phyloP scores from a whole-genome alignment of 1,140 invertebrate genomes.

The Trachymyrmex cornetzi region DNA sequence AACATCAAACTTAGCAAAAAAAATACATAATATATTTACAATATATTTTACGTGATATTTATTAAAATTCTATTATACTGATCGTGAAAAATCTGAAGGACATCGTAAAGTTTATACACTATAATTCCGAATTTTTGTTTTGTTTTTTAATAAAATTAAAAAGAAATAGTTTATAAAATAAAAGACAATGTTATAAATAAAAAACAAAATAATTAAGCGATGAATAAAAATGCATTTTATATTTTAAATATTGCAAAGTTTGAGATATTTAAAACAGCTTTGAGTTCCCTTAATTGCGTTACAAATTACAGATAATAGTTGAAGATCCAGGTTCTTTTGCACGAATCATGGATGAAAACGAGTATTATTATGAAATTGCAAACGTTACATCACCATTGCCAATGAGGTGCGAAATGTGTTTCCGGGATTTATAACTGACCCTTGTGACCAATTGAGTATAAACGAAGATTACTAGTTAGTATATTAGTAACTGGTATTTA shows the following conservation, averaged over 20 bases:
- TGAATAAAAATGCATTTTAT: background rate
- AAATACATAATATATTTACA: background rate
- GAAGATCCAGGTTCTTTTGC: conserved; percentile 15
- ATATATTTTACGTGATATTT: no score
- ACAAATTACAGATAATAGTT: conserved; percentile 10
- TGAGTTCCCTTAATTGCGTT: background rate
- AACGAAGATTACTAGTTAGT: conserved; percentile 46
- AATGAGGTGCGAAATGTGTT: conserved; percentile 60
- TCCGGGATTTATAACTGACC: conserved; percentile 58
- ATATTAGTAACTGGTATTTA: conserved; percentile 40
- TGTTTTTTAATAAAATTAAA: conserved; percentile 2
- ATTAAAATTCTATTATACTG: background rate
- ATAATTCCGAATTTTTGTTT: background rate
- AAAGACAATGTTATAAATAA: background rate
- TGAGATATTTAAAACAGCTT: background rate
- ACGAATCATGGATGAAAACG: conserved; percentile 25
- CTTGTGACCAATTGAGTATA: conserved; percentile 46
- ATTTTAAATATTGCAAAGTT: background rate
- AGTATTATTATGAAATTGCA: conserved; percentile 6
- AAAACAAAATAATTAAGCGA: background rate
- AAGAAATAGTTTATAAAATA: background rate
- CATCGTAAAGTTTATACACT: background rate
- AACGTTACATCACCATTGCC: conserved; percentile 29
- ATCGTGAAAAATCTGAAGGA: background rate
- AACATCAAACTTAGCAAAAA: background rate